Base-by-base conservation (phyloP, 2,888 invertebrate genomes). In the Chrysodeixis includens region DNA sequence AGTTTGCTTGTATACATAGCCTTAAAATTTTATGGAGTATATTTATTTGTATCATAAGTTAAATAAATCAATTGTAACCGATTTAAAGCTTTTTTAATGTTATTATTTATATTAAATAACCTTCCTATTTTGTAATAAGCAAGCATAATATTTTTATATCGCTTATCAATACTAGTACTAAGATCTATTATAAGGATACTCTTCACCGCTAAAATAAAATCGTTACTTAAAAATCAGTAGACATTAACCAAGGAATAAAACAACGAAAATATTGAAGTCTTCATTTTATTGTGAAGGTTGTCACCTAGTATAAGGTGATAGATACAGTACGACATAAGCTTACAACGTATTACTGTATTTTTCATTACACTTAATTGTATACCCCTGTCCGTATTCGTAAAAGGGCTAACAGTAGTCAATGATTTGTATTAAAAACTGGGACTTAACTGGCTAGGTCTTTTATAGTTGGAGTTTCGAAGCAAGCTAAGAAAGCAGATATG, bases 221-320 rank as follows among this genome's bases (percentile, higher is more conserved):
- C n/a, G n/a, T n/a, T n/a, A n/a, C n/a, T n/a, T n/a, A n/a, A n/a
- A n/a, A n/a, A n/a, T n/a, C n/a, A n/a, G n/a, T n/a, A n/a, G n/a
- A n/a, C n/a, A n/a, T n/a, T n/a, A n/a, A n/a, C n/a, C n/a, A n/a
- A n/a, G n/a, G n/a, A 90, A 88, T 90, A 79, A 92, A 90, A 91
- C 86, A 82, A 85, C 75, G 16, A 9, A 44, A 66, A 40, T 86
- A 87, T 90, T 92, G 91, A 91, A 94, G 93, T 93, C 93, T 93
- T 93, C 93, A 92, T 93, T 94, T 93, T 94, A 94, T 93, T 93
- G 93, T 94, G 93, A 94, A 94, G 90, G 89, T 90, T 89, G 88
- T 92, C 89, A 90, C 92, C 93, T 93, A 94, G 86, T 90, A 92
- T 91, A 90, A 92, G 92, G 86, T 92, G n/a, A 92, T 89, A 90